These are phyloP conservation scores for Crax fasciolata DNA, from an alignment of 2,797 vertebrate species.

Conservation along the genomic window DNA sequence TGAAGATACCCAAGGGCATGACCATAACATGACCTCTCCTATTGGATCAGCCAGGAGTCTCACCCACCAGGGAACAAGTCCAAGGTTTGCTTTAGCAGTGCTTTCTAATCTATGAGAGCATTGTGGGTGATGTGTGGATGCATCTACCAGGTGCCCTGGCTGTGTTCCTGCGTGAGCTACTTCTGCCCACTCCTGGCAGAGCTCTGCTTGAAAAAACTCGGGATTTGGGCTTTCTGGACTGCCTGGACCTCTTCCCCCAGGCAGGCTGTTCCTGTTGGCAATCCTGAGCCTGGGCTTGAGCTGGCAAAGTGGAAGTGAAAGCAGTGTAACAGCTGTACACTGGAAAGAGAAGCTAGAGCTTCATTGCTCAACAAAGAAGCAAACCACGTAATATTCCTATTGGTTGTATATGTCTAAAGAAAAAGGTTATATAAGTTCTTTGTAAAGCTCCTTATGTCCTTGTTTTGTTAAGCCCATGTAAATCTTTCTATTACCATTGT, in stretches of 20 bases:
- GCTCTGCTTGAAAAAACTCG: background rate
- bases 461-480: constrained; percentile 19
- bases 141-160: background rate
- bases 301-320: background rate
- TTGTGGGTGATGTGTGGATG: background rate
- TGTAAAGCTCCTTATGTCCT: background rate
- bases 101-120: background rate
- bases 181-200: background rate
- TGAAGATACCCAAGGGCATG: background rate
- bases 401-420: background rate
- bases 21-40: background rate
- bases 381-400: constrained; percentile 1
- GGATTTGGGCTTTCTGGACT: background rate
- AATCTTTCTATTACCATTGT: constrained; percentile 51
- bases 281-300: background rate
- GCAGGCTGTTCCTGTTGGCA: background rate
- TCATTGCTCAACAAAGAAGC: constrained; percentile 25
- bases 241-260: background rate
- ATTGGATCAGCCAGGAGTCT: background rate
- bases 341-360: constrained; percentile 26
- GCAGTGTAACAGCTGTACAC: background rate
- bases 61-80: background rate
- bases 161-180: background rate
- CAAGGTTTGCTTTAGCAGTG: background rate
- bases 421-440: background rate